These are phyloP conservation scores for Psilopsiagon aurifrons DNA, from an alignment of 2,113 vertebrate genomes.

Conservation along the genomic window DNA sequence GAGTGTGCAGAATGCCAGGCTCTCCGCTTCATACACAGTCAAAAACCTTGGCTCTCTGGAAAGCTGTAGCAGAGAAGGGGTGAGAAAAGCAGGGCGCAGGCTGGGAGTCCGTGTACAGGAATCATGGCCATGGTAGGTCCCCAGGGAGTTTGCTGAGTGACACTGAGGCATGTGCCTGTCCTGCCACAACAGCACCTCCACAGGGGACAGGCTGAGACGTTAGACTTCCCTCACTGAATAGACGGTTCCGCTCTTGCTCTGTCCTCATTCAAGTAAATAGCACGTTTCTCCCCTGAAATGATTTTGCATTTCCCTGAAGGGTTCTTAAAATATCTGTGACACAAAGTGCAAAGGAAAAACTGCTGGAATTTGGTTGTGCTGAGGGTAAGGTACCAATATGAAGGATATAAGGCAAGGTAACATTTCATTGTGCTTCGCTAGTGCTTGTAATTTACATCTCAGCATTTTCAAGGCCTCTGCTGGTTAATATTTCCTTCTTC, in stretches of 20 bases:
- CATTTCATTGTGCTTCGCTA: slow-evolving; percentile 11
- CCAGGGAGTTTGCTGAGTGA: neutral
- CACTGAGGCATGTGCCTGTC: neutral
- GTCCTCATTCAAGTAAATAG: neutral
- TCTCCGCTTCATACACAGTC: accelerated
- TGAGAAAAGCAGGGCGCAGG: neutral
- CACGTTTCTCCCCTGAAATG: neutral
- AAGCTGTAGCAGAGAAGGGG: neutral
- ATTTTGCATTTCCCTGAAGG: neutral
- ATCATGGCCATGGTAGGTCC: neutral
- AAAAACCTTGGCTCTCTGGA: accelerated
- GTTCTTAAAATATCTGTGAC: neutral
- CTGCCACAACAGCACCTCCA: neutral
- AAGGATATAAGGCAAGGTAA: slow-evolving; percentile 6
- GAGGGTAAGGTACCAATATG: neutral
- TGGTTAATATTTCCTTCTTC: slow-evolving; percentile 36
- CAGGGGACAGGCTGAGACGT: neutral
- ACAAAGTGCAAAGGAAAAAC: neutral
- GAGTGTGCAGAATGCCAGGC: neutral
- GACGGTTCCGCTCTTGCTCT: neutral
- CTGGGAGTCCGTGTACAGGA: neutral
- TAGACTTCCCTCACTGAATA: neutral
- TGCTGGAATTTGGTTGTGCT: slow-evolving; percentile 3
- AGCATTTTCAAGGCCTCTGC: slow-evolving; percentile 5
- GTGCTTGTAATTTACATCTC: neutral